Conservation (phyloP, 2,888 invertebrate genomes). For the Hypena proboscidalis region DNA sequence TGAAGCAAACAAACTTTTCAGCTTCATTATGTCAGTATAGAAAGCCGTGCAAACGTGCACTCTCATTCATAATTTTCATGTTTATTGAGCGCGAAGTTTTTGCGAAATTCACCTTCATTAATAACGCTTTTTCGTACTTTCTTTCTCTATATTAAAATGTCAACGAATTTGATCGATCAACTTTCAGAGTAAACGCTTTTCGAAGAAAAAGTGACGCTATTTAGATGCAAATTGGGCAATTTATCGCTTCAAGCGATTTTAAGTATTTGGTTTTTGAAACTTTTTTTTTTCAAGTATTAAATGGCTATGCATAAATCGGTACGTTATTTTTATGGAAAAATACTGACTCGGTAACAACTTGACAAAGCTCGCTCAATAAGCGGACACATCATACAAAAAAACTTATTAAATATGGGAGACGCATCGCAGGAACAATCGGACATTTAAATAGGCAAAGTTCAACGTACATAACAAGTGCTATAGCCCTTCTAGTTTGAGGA, state of each 20-base stretch:
- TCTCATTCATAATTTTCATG: constrained; percentile 22
- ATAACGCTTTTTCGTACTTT: constrained; percentile 19
- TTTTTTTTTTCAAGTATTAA: too few relatives aligned
- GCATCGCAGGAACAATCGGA: constrained; percentile 62
- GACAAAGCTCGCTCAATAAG: constrained; percentile 32
- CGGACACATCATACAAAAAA: constrained; percentile 36
- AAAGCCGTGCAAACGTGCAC: constrained; percentile 6
- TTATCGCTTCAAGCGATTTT: neutral
- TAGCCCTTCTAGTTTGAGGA: constrained; percentile 65
- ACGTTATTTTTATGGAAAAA: neutral
- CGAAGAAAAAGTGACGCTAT: too few relatives aligned
- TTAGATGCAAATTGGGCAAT: neutral
- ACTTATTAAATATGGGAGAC: constrained; percentile 63
- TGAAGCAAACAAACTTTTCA: too few relatives aligned
- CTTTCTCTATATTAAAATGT: constrained; percentile 14
- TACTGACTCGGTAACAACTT: constrained; percentile 10
- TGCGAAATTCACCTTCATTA: constrained; percentile 24
- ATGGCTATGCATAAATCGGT: too few relatives aligned
- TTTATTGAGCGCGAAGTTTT: constrained; percentile 24
- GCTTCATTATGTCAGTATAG: too few relatives aligned
- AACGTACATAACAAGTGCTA: constrained; percentile 68
- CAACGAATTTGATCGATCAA: constrained; percentile 10
- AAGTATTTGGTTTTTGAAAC: too few relatives aligned
- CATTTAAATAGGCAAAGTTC: constrained; percentile 78
- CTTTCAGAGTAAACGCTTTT: neutral